A percentile compares a stretch with the other conserved stretches of the same genome.
phyloP scores from a whole-genome alignment of 2,888 invertebrate genomes.

The Amaurobius ferox region DNA sequence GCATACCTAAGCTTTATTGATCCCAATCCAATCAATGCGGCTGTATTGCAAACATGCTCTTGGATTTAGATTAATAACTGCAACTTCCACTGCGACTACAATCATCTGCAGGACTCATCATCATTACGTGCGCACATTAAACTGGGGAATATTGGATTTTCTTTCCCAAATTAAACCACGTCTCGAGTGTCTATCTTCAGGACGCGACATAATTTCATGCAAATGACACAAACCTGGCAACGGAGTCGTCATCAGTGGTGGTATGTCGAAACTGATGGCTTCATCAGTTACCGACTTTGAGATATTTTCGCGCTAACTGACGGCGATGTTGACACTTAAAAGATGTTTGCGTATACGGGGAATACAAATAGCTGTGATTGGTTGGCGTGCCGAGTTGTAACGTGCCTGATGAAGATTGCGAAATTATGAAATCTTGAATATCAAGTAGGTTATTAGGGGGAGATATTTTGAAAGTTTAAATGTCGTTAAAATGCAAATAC shows the following conservation, averaged over 20 bases:
- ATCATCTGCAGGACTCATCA: conserved; percentile 14
- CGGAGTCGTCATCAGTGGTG: conserved; percentile 31
- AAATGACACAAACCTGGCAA: conserved; percentile 52
- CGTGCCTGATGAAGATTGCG: background rate
- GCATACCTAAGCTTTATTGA: background rate
- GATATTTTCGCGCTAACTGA: background rate
- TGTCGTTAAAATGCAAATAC: background rate
- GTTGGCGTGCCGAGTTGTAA: background rate
- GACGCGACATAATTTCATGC: conserved; percentile 55
- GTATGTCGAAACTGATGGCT: conserved; percentile 6
- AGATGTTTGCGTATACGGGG: background rate
- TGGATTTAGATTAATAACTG: conserved; percentile 65
- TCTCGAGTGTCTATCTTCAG: background rate
- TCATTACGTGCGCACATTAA: background rate
- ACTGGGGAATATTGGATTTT: conserved; percentile 55
- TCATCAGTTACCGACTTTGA: background rate
- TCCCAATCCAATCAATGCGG: conserved; percentile 6
- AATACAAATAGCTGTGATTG: background rate
- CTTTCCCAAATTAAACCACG: conserved; percentile 10
- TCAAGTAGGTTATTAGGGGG: background rate
- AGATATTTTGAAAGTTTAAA: background rate
- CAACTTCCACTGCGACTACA: conserved; percentile 37
- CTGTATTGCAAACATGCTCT: background rate
- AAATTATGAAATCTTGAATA: background rate
- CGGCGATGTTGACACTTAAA: background rate